Conservation (phyloP, 2,113 vertebrate species). For the Hippoglossus stenolepis region DNA sequence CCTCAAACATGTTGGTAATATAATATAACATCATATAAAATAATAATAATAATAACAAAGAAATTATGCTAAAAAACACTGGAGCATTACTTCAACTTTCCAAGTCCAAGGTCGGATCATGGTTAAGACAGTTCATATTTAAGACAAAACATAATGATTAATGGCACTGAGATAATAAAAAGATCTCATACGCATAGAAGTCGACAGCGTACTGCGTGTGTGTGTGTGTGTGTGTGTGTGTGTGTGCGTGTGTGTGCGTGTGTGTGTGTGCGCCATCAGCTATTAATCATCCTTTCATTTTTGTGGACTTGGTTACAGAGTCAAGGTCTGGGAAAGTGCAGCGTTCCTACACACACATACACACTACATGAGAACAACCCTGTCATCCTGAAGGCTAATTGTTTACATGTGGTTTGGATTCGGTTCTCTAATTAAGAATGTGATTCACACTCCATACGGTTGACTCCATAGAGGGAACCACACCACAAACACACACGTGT, state of each 20-base stretch:
- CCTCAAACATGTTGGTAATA: background rate
- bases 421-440: conserved; percentile 66
- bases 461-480: conserved; percentile 61
- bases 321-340: conserved; percentile 37
- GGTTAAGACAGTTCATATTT: background rate
- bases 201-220: background rate
- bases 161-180: background rate
- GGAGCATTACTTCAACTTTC: background rate
- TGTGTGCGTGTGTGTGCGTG: background rate
- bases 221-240: background rate
- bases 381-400: conserved; percentile 67
- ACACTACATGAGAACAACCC: conserved; percentile 30
- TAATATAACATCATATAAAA: background rate
- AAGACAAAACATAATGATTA: background rate
- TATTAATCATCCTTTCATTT: conserved; percentile 29
- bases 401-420: conserved; percentile 71
- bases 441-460: conserved; percentile 78
- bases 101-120: background rate
- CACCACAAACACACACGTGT: conserved; percentile 54
- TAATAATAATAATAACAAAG: background rate
- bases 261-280: background rate
- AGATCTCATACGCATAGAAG: background rate
- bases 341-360: conserved; percentile 24
- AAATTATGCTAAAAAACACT: background rate
- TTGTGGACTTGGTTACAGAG: background rate